Percentiles rank a stretch among this genome's conserved stretches.
Conservation (phyloP, 2,797 vertebrate genomes). For the Bradypodion pumilum region DNA sequence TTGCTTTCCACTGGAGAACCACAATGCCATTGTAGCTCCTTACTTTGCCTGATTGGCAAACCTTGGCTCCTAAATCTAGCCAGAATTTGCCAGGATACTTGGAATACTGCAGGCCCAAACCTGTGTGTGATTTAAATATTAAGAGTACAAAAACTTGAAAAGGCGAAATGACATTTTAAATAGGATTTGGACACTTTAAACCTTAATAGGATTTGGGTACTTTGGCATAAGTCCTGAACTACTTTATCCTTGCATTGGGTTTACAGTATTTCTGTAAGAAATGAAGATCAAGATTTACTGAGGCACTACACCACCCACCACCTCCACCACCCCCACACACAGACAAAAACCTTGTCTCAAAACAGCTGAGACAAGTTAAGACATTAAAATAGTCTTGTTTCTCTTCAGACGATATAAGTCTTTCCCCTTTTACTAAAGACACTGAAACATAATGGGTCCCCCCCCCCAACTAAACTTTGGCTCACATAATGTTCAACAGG, state of each 20-base stretch:
- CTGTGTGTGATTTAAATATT: neutral
- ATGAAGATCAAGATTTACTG: neutral
- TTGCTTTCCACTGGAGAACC: too few species aligned
- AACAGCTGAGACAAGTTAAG: too few species aligned
- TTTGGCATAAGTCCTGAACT: slow-evolving; percentile 1
- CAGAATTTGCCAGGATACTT: neutral
- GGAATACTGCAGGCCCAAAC: neutral
- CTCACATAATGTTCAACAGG: too few species aligned
- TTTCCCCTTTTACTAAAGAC: too few species aligned
- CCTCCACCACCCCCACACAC: too few species aligned
- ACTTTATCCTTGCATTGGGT: neutral
- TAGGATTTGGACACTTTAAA: slow-evolving; percentile 14
- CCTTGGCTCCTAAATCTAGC: neutral
- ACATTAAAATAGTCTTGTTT: too few species aligned
- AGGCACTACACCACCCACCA: too few species aligned
- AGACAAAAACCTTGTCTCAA: too few species aligned
- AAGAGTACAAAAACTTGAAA: slow-evolving; percentile 8
- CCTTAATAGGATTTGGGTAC: slow-evolving; percentile 3
- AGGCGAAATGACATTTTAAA: slow-evolving; percentile 5
- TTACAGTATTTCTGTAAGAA: neutral
- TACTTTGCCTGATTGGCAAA: neutral
- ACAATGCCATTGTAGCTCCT: neutral
- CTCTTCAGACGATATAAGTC: too few species aligned
- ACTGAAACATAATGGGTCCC: neutral
- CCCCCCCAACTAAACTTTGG: too few species aligned